A percentile compares a stretch with the other conserved stretches of the same genome.
These are phyloP conservation scores for Poeciliopsis occidentalis DNA, from an alignment of 2,113 vertebrate species.

Conservation along the genomic window DNA sequence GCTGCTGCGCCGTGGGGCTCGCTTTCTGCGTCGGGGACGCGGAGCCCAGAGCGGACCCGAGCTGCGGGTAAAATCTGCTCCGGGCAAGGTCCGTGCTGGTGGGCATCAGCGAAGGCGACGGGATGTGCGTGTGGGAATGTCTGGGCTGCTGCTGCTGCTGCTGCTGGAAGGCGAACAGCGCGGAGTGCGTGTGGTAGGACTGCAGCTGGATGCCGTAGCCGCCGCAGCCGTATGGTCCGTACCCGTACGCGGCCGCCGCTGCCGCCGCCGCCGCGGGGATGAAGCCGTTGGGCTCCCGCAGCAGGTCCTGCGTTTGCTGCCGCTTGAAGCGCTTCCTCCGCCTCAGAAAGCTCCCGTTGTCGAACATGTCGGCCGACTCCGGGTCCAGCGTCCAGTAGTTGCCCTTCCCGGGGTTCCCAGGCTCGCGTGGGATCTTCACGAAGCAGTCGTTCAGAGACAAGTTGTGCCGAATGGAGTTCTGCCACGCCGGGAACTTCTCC, in stretches of 20 bases:
- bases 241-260: slow-evolving; percentile 81
- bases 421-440: slow-evolving; percentile 88
- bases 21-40: slow-evolving; percentile 70
- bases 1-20: slow-evolving; percentile 73
- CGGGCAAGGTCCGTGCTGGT: slow-evolving; percentile 83
- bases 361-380: slow-evolving; percentile 92
- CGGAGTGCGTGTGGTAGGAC: slow-evolving; percentile 88
- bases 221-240: slow-evolving; percentile 87
- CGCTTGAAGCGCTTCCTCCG: slow-evolving; percentile 93
- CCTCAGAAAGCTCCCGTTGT: slow-evolving; percentile 91
- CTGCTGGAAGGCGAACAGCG: slow-evolving; percentile 89
- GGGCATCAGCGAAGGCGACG: slow-evolving; percentile 79
- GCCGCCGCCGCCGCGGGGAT: slow-evolving; percentile 77
- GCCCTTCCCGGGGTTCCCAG: slow-evolving; percentile 90
- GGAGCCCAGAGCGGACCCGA: slow-evolving; percentile 76
- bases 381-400: slow-evolving; percentile 94
- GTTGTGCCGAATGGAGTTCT: slow-evolving; percentile 89
- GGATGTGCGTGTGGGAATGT: slow-evolving; percentile 76
- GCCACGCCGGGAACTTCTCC: slow-evolving; percentile 90
- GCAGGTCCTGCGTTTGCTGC: slow-evolving; percentile 86
- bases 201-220: slow-evolving; percentile 91
- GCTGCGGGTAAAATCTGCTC: slow-evolving; percentile 86
- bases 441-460: slow-evolving; percentile 88
- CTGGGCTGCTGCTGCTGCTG: slow-evolving; percentile 79
- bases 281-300: slow-evolving; percentile 81